phyloP scores from a whole-genome alignment of 2,797 vertebrate genomes.

The Brotogeris chrysoptera region DNA sequence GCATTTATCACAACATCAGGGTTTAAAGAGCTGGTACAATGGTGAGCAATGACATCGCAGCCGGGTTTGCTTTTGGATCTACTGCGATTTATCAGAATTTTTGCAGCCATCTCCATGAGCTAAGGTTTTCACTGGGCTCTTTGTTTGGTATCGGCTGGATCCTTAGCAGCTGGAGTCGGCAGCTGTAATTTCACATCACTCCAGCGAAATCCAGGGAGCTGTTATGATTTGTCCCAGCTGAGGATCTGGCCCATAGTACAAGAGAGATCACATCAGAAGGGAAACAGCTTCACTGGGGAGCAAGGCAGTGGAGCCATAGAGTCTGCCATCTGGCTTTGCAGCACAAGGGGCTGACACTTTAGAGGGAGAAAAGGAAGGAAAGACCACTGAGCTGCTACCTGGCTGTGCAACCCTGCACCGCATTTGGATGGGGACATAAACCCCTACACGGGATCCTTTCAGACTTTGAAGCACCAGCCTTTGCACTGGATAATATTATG shows the following conservation, averaged over 20 bases:
- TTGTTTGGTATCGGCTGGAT: background rate
- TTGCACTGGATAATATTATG: background rate
- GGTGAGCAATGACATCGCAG: conserved; percentile 22
- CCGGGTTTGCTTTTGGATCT: background rate
- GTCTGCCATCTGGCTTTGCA: conserved; percentile 34
- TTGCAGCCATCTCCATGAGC: background rate
- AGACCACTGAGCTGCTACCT: background rate
- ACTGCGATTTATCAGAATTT: conserved; percentile 19
- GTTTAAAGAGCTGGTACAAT: background rate
- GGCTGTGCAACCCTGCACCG: background rate
- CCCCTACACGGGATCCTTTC: background rate
- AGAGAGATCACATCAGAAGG: background rate
- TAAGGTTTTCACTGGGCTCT: conserved; percentile 7
- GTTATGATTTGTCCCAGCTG: background rate
- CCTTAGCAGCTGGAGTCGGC: conserved; percentile 38
- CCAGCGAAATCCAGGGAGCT: background rate
- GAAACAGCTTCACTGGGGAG: background rate
- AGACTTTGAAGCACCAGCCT: background rate
- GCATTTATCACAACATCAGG: background rate
- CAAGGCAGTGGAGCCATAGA: background rate
- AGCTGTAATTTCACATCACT: background rate
- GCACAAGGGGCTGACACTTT: background rate
- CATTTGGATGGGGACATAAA: background rate
- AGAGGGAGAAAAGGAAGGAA: background rate
- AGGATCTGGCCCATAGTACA: background rate